Evolutionary conservation across 2,113 vertebrate species (phyloP), one percentile per base, ranked within the genome.

Genomic region (Grus americana): DNA sequence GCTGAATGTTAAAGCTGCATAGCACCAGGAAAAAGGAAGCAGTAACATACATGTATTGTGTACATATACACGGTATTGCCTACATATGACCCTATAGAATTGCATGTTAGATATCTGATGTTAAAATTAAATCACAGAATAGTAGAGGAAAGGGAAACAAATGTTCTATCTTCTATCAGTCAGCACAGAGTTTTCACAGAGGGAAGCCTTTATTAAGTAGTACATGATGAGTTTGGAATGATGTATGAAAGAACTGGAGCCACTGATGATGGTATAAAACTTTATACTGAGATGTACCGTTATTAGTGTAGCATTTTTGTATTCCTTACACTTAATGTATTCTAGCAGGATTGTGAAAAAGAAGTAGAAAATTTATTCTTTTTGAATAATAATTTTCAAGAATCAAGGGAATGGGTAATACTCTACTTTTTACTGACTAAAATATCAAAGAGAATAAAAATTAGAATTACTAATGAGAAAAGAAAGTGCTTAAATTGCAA

Each of bases 291-390:
- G 11, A 13, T 49, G 7, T 65, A 14, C 10, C 79, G 49, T 58
- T 66, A 46, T 29, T 36, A 57, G 13, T 0, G 0, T 34, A 63
- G 42, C 0, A 0, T 7, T 81, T 83, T 49, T 54, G 27, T 38
- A n/a, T 68, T 76, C 42, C 19, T 52, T 68, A 18, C 3, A 2
- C 15, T 40, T 36, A 68, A 22, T 23, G 5, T 58, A 13, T 46
- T 83, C 19, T 70, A 49, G 24, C 46, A 86, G 55, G 24, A 42
- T 6, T 54, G 30, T 65, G 47, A 34, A 52, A 49, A 84, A 67
- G 5, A 54, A 72, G 22, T 71, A 57, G 66, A 86, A 74, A 40
- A 55, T 12, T 12, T 17, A 32, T 55, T 87, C 0, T 32, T 58
- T 59, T 81, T 14, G 55, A 85, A 50, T 74, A 86, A 86, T 36